Conservation (phyloP, 2,113 vertebrate genomes). For the Diadophis punctatus region DNA sequence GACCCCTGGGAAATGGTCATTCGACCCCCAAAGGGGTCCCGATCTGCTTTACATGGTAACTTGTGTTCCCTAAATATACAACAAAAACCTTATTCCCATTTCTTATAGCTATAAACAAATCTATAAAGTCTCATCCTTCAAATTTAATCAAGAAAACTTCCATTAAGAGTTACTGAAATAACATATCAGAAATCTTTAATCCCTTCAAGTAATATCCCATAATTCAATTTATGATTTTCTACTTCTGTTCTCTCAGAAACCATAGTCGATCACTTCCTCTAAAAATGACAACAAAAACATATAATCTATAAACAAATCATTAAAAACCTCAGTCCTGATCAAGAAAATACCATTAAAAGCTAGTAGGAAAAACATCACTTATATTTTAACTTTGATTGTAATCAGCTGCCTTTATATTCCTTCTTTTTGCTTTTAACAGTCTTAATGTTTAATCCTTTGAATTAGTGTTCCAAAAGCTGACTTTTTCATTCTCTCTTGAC, state of each 20-base stretch:
- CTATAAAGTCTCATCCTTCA: not conserved
- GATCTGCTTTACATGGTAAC: too few species aligned
- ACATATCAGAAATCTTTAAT: not conserved
- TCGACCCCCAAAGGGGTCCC: too few species aligned
- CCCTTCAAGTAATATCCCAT: not conserved
- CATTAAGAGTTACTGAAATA: not conserved
- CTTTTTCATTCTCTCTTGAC: not conserved
- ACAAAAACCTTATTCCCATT: not conserved
- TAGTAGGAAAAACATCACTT: not conserved
- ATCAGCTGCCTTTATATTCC: not conserved
- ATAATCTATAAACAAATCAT: not conserved
- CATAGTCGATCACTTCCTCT: not conserved
- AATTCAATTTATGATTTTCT: not conserved
- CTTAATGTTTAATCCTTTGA: not conserved
- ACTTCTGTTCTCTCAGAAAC: not conserved
- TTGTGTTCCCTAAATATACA: not conserved
- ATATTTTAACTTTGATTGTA: not conserved
- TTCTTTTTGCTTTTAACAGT: not conserved
- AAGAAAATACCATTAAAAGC: not conserved
- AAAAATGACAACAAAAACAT: not conserved
- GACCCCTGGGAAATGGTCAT: too few species aligned
- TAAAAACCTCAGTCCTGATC: not conserved
- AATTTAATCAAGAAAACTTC: not conserved
- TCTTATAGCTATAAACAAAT: not conserved
- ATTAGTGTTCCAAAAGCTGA: not conserved